Conservation (phyloP, 2,888 invertebrate species). For the Bugula neritina region DNA sequence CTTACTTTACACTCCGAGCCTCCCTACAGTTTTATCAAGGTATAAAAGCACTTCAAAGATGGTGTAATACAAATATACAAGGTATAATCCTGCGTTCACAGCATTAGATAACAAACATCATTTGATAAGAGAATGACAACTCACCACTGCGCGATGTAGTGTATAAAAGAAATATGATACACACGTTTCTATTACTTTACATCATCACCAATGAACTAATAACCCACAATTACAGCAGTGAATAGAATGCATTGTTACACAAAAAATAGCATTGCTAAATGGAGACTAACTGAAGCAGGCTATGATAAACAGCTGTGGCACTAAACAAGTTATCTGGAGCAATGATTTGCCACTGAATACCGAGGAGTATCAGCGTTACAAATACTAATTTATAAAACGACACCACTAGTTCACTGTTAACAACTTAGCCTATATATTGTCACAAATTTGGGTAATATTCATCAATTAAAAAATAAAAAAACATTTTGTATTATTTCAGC, state of each 20-base stretch:
- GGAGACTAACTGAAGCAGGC: not conserved
- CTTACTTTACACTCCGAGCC: too few relatives aligned
- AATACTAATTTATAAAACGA: too few relatives aligned
- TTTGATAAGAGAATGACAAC: not conserved
- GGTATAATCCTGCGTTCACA: conserved; percentile 1
- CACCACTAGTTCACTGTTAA: too few relatives aligned
- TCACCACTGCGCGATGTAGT: not conserved
- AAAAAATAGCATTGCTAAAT: not conserved
- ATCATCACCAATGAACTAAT: not conserved
- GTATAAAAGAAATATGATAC: not conserved
- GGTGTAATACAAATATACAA: conserved; percentile 11
- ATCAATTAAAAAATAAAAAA: too few relatives aligned
- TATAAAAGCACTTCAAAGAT: not conserved
- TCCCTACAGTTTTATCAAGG: not conserved
- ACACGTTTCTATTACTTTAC: not conserved
- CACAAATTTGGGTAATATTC: too few relatives aligned
- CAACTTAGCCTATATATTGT: too few relatives aligned
- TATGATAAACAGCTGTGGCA: not conserved
- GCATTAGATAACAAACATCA: conserved; percentile 20
- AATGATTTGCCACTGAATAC: too few relatives aligned
- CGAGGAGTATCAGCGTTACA: too few relatives aligned
- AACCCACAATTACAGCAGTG: not conserved
- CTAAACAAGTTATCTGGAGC: too few relatives aligned
- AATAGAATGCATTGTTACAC: not conserved
- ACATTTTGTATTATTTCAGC: too few relatives aligned